Percentiles rank a stretch among this genome's conserved stretches.
Evolutionary conservation across 2,797 vertebrate genomes (phyloP).

Genomic region (Cossypha dichroa): DNA sequence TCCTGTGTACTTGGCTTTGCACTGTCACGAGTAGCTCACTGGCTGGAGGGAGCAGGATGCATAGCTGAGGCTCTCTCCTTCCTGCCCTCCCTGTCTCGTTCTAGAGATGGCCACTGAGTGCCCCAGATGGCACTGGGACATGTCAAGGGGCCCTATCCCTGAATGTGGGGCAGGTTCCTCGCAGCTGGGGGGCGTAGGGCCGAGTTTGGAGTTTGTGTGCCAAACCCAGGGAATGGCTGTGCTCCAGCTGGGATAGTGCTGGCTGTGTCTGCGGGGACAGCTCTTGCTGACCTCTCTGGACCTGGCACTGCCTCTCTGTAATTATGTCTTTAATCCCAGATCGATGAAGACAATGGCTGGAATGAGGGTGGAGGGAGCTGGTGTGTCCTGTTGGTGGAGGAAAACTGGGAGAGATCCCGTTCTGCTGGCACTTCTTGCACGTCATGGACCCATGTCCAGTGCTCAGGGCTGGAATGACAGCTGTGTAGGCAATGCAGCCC

Average conservation of each 20-base stretch:
- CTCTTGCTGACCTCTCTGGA: not conserved
- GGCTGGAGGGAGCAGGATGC: not conserved
- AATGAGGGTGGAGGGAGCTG: not conserved
- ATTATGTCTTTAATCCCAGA: not conserved
- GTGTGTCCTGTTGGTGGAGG: not conserved
- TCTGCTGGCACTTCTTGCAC: not conserved
- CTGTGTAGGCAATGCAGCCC: not conserved
- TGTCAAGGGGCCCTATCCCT: not conserved
- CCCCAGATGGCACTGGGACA: accelerated
- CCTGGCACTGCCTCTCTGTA: not conserved
- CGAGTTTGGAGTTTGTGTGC: not conserved
- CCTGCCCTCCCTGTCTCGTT: not conserved
- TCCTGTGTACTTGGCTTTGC: not conserved
- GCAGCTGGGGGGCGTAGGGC: not conserved
- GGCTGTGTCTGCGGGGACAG: not conserved
- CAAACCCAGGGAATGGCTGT: not conserved
- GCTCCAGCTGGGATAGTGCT: not conserved
- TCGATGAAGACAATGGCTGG: not conserved
- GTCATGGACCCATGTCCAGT: accelerated
- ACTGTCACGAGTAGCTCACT: not conserved
- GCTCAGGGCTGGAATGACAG: not conserved
- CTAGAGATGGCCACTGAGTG: not conserved
- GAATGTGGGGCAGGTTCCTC: not conserved
- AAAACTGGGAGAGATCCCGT: not conserved
- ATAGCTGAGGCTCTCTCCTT: not conserved